phyloP scores from a whole-genome alignment of 2,797 vertebrate species.

The Microctenopoma steveboyesi region DNA sequence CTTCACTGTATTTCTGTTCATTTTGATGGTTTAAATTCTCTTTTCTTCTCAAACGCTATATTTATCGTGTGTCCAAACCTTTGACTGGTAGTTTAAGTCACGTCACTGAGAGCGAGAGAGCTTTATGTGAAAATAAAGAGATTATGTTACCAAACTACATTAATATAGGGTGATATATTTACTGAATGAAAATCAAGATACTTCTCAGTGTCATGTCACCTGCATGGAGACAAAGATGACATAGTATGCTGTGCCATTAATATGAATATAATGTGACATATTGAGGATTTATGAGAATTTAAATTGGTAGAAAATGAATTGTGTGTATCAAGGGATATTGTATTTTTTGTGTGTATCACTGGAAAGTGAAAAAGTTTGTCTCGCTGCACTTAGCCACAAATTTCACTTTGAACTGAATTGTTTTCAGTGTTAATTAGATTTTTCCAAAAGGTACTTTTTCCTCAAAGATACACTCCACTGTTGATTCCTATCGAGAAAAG shows the following conservation, averaged over 20 bases:
- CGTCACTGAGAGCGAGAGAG: constrained; percentile 2
- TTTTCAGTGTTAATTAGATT: neutral
- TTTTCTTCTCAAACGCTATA: too few species aligned
- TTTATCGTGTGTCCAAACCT: too few species aligned
- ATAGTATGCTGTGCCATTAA: neutral
- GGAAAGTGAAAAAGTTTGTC: constrained; percentile 1
- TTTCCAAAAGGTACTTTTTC: neutral
- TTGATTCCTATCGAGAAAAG: neutral
- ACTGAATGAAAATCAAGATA: neutral
- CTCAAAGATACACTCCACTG: neutral
- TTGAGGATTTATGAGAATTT: neutral
- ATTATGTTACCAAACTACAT: neutral
- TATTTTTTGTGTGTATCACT: neutral
- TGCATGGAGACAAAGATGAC: neutral
- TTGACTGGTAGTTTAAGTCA: neutral
- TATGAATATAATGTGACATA: neutral
- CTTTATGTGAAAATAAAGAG: neutral
- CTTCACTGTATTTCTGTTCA: too few species aligned
- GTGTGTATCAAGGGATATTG: neutral
- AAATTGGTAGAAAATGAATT: neutral
- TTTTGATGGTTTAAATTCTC: too few species aligned
- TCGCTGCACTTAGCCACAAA: neutral
- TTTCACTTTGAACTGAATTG: neutral
- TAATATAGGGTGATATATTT: neutral
- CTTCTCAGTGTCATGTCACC: neutral